Conservation (phyloP, 2,113 vertebrate genomes). For the Caracal caracal region DNA sequence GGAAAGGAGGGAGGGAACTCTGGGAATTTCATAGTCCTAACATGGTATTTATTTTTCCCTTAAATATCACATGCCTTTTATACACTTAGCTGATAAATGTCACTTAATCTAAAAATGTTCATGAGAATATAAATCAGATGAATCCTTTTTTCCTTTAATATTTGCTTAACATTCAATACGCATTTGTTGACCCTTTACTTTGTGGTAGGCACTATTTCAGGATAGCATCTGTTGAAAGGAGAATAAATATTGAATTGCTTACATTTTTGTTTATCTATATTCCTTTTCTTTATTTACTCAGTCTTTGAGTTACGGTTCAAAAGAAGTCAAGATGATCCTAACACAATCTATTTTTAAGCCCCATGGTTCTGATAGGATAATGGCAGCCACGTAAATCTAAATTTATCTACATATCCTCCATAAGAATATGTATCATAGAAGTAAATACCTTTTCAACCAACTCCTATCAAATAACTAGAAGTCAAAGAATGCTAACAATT, state of each 20-base stretch:
- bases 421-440: background rate
- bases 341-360: background rate
- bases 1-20: background rate
- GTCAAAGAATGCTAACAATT: background rate
- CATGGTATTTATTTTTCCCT: background rate
- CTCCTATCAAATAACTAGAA: background rate
- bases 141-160: background rate
- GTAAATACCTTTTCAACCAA: background rate
- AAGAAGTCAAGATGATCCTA: background rate
- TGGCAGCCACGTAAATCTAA: background rate
- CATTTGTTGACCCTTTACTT: background rate
- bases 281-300: background rate
- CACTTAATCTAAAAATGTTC: background rate
- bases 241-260: background rate
- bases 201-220: background rate
- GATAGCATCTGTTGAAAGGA: background rate
- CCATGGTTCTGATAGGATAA: background rate
- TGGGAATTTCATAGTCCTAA: background rate
- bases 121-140: background rate
- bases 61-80: background rate
- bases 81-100: background rate
- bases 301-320: background rate
- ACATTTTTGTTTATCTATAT: background rate
- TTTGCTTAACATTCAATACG: background rate
- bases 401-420: background rate